phyloP scores from a whole-genome alignment of 1,140 invertebrate genomes.

The Panagrolaimus sp. region DNA sequence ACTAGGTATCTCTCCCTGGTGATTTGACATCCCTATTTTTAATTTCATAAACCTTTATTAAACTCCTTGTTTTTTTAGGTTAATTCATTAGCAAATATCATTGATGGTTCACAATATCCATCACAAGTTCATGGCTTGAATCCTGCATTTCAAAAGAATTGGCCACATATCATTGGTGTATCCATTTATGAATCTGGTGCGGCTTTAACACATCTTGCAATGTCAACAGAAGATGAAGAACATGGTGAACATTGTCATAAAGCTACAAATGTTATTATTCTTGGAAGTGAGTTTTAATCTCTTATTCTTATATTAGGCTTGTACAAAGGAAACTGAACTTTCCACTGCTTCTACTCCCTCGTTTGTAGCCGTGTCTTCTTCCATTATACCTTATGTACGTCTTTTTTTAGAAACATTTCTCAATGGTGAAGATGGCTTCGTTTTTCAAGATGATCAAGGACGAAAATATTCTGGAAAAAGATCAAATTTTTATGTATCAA shows the following conservation, averaged over 20 bases:
- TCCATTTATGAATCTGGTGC: background rate
- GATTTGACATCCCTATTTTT: too few species aligned
- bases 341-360: too few species aligned
- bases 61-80: background rate
- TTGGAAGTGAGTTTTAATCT: background rate
- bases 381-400: too few species aligned
- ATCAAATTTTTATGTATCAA: background rate
- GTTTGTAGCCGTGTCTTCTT: too few species aligned
- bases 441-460: background rate
- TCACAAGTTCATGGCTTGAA: background rate
- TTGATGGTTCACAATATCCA: background rate
- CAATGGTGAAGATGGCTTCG: background rate
- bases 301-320: too few species aligned
- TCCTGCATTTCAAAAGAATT: background rate
- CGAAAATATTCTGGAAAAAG: background rate
- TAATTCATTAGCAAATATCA: background rate
- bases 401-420: too few species aligned
- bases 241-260: background rate
- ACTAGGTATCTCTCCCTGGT: too few species aligned
- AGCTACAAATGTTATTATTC: background rate
- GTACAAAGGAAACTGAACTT: too few species aligned
- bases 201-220: background rate
- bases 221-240: background rate
- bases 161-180: background rate
- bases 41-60: too few species aligned